Base-by-base conservation (phyloP, 2,888 invertebrate genomes). In the Schizotus pectinicornis region DNA sequence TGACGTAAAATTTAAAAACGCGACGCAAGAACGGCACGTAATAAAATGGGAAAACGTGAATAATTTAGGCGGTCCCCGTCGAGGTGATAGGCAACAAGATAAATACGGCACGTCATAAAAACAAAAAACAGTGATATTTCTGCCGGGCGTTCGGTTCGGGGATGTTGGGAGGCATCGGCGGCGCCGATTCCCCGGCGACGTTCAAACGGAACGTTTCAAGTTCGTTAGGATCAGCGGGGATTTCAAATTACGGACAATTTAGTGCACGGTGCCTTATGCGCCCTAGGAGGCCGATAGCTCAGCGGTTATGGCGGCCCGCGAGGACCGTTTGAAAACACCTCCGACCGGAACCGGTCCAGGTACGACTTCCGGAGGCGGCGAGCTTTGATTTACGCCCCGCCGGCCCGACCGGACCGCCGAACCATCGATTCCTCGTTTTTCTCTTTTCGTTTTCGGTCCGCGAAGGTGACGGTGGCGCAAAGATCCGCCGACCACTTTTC, bases 211-310 rank as follows among this genome's bases (percentile, higher is more conserved):
- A 48, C 43, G 57, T 53, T 55, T 35, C 55, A 52, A 61, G 58
- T 61, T 61, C 58, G 61, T 61, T 61, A 62, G 38, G 38, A 59
- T 56, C 62, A 56, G 54, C 37, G 51, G 61, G 61, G 58, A 70
- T 61, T 61, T 63, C 66, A 72, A 74, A 76, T 76, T 74, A 75
- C 74, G 66, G 70, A 73, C 73, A 69, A 75, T 76, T 76, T 76
- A 76, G 74, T 75, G 73, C 71, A 67, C 65, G 65, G 58, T 63
- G 67, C 64, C 71, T 72, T 71, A 72, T 72, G 71, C 69, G 71
- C 70, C 74, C 75, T 70, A 63, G 56, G 75, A 74, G 77, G 70
- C 68, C 74, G 64, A 76, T 76, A 75, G 70, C 69, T 76, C 74
- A 76, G 71, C 65, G 67, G 63, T 71, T 67, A 68, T 68, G 63